Percentiles rank a stretch among this genome's conserved stretches.
Evolutionary conservation across 2,888 invertebrate species (phyloP).

Genomic region (Meganola albula): DNA sequence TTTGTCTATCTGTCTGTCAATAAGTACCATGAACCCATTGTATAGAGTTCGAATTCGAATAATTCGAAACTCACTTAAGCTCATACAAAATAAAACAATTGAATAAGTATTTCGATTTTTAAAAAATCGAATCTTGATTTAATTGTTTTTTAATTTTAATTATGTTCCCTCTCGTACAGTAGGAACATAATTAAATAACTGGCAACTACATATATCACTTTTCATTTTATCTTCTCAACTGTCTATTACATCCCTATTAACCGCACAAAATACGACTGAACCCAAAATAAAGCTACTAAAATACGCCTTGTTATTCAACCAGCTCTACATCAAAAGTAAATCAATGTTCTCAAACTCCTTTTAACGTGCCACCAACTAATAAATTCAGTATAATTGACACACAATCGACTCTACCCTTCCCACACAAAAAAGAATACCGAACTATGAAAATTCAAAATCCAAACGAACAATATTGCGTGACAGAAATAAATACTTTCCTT

Average conservation of each 20-base stretch:
- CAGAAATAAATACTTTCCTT: conserved; percentile 62
- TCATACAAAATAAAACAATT: too few relatives aligned
- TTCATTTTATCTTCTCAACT: neutral
- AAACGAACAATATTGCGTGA: conserved; percentile 64
- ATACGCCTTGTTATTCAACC: conserved; percentile 11
- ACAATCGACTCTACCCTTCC: conserved; percentile 34
- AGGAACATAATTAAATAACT: neutral
- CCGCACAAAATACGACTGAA: conserved; percentile 2
- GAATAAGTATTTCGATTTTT: too few relatives aligned
- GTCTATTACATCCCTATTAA: conserved; percentile 9
- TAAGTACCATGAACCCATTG: too few relatives aligned
- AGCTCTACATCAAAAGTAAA: conserved; percentile 34
- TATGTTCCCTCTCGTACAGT: neutral
- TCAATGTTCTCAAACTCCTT: conserved; percentile 32
- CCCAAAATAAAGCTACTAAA: conserved; percentile 12
- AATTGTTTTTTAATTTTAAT: too few relatives aligned
- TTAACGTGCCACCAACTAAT: conserved; percentile 50
- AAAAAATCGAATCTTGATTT: too few relatives aligned
- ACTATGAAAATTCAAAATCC: conserved; percentile 55
- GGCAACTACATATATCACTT: neutral
- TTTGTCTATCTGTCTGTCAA: too few relatives aligned
- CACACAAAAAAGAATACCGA: conserved; percentile 35
- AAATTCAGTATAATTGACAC: conserved; percentile 53
- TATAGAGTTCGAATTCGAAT: too few relatives aligned
- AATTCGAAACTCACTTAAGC: too few relatives aligned